Base-by-base conservation (phyloP, 2,888 invertebrate genomes). In the Hydriomena furcata region DNA sequence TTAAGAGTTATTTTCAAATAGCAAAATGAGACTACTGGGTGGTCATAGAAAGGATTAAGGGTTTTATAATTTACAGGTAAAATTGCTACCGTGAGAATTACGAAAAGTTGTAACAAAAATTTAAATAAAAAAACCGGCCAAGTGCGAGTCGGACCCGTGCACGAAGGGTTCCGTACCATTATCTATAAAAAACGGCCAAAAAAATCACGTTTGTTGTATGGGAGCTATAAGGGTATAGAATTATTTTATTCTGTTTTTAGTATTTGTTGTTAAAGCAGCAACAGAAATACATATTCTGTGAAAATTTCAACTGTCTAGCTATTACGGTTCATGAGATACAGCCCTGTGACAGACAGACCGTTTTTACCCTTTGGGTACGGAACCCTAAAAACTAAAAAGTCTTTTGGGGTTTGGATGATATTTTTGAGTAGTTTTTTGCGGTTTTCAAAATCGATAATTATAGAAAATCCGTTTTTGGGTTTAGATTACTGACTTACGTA, bases 401-500 rank as follows among this genome's bases (percentile, higher is more conserved):
- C 13, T 21, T 44, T 28, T 28, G 17, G 8, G 2, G 30, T 44
- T 38, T n/a, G n/a, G n/a, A n/a, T n/a, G n/a, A n/a, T n/a, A 27
- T 43, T 32, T 3, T 17, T 17, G 17, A 21, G 27, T 34, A 13
- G 31, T 30, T 35, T 36, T 42, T 42, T 24, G 6, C 11, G n/a
- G 28, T 37, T 46, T 34, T 11, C 1, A 24, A 38, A 32, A 40
- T 35, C 23, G 35, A 35, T 55, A 31, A 42, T 28, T 47, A 35
- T 24, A n/a, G 6, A 62, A 61, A 59, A 64, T 41, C 51, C 35
- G 30, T 66, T 66, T 61, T 63, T 57, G 65, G 58, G 49, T 63
- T 69, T 71, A 66, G 67, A 71, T 67, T 65, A 66, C 67, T 65
- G 63, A 66, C 64, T 70, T 59, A 46, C 69, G 73, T 73, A 71